phyloP scores from a whole-genome alignment of 2,797 vertebrate genomes.

The Coracias cyanogaster region DNA sequence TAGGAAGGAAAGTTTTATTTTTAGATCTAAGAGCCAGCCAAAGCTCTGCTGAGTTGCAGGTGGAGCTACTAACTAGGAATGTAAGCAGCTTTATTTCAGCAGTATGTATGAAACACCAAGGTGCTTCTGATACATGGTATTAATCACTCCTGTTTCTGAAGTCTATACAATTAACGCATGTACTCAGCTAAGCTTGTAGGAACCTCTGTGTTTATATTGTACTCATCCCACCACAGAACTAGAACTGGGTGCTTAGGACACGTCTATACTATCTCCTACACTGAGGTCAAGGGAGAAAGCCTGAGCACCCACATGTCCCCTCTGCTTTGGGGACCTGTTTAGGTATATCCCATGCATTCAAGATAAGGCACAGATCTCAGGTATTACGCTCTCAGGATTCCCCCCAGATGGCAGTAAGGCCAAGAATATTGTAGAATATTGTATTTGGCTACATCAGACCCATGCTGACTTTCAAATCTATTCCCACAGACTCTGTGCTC shows the following conservation, averaged over 20 bases:
- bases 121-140: neutral
- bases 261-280: neutral
- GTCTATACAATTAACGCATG: neutral
- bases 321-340: neutral
- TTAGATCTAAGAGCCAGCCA: conserved; percentile 8
- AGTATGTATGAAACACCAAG: neutral
- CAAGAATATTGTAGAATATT: neutral
- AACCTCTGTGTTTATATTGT: neutral
- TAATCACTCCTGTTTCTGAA: neutral
- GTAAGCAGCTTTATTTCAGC: neutral
- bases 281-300: neutral
- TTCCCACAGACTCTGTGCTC: accelerated
- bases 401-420: neutral
- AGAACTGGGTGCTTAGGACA: neutral
- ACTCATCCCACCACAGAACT: neutral
- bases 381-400: accelerated
- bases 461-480: neutral
- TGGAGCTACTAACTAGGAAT: neutral
- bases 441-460: neutral
- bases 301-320: neutral
- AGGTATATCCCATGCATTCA: neutral
- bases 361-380: neutral
- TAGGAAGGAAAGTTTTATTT: conserved; percentile 25
- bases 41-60: neutral
- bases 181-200: neutral